Base-by-base conservation (phyloP, 2,797 vertebrate genomes). In the Notolepis coatsorum region DNA sequence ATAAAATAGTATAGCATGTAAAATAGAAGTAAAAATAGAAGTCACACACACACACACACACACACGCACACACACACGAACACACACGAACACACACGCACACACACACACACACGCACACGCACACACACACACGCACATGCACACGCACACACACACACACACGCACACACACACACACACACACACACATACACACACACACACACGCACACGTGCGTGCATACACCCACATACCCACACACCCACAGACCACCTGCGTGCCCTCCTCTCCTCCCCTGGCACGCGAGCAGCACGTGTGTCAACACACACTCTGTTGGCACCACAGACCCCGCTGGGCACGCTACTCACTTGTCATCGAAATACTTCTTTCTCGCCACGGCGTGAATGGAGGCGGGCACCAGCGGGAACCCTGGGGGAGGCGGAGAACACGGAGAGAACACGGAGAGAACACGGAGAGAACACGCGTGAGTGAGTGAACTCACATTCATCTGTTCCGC, bases 311-410 rank as follows among this genome's bases (percentile, higher is more conserved):
- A 53, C 67, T 30, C 21, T 64, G 68, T 75, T 79, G 82, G 86
- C 87, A n/a, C 85, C 82, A 72, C 63, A 66, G 65, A 69, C 42
- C 56, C 21, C 65, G 64, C 80, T 21, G 55, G 76, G 79, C 71
- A 61, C 18, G 58, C 69, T 84, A 95, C 98, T 97, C 90, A 99
- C 98, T 98, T 98, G 92, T 99, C 98, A 33, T 99, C 96, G 72
- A 96, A 98, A 85, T 97, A 96, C 82, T 94, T 93, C 74, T 94
- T 94, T 86, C 98, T 93, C 42, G 96, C 95, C 54, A 96, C 88
- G 18, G 98, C 96, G 37, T 99, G 97, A 87, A 97, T 96, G 48
- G 91, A 94, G 53, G 96, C 96, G 42, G 98, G 98, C 73, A 99
- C 86, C 43, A 99, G 79, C 7, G 98, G 98, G 84, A 99, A 97